Evolutionary conservation across 2,797 vertebrate genomes (phyloP).

Genomic region (Crax fasciolata): DNA sequence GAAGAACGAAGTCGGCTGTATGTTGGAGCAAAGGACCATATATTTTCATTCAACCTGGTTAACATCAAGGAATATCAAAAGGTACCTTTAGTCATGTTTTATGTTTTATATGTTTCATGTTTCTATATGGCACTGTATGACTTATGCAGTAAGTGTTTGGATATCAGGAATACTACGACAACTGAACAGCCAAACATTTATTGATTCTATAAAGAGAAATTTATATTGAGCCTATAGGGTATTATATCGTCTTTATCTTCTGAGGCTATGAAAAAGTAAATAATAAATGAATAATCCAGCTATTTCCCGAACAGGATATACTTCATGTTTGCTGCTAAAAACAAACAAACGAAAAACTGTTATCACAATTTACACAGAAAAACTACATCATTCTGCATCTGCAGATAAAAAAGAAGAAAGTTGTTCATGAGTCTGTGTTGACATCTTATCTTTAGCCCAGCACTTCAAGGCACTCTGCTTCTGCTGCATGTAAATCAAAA

Average conservation of each 20-base stretch:
- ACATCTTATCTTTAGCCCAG: not conserved
- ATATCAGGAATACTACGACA: not conserved
- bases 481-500: slow-evolving; percentile 32
- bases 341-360: not conserved
- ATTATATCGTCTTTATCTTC: not conserved
- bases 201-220: not conserved
- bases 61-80: slow-evolving; percentile 95
- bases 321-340: not conserved
- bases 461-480: not conserved
- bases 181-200: not conserved
- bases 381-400: not conserved
- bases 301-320: not conserved
- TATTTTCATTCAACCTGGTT: slow-evolving; percentile 97
- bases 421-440: not conserved
- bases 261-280: not conserved
- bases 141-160: not conserved
- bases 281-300: slow-evolving; percentile 6
- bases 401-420: not conserved
- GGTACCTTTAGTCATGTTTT: slow-evolving; percentile 82
- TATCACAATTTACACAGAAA: not conserved
- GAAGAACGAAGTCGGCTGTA: slow-evolving; percentile 94
- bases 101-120: not conserved
- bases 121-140: not conserved
- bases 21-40: slow-evolving; percentile 97
- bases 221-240: not conserved